Conservation (phyloP, 2,113 vertebrate species). For the Indicator indicator region DNA sequence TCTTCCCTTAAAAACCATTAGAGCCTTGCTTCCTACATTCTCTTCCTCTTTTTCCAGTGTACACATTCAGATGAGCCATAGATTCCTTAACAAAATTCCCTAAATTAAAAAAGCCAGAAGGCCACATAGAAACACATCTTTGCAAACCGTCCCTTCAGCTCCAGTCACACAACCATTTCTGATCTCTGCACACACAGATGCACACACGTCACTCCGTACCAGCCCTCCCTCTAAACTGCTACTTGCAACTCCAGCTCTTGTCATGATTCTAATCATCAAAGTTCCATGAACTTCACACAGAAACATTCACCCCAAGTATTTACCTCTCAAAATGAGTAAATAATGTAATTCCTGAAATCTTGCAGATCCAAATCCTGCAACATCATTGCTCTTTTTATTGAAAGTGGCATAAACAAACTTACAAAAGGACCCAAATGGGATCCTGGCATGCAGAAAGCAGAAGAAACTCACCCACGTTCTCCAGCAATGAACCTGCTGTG, state of each 20-base stretch:
- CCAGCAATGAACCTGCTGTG: not conserved
- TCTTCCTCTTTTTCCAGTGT: not conserved
- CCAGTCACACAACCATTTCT: not conserved
- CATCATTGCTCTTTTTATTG: not conserved
- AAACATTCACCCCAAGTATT: not conserved
- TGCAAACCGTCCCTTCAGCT: not conserved
- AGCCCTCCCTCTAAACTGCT: not conserved
- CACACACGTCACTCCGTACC: not conserved
- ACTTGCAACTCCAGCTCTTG: not conserved
- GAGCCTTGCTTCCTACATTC: not conserved
- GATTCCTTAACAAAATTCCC: not conserved
- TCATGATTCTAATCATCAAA: not conserved
- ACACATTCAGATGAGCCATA: not conserved
- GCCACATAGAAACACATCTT: not conserved
- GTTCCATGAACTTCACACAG: not conserved
- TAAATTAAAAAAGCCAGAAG: not conserved
- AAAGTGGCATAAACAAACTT: not conserved
- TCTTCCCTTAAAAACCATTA: not conserved
- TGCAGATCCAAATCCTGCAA: not conserved
- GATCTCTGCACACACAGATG: not conserved
- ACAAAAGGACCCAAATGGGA: not conserved
- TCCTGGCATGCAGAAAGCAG: not conserved
- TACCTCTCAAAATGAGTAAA: not conserved
- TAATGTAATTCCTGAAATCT: not conserved
- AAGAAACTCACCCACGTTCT: not conserved